Percentiles rank a stretch among this genome's conserved stretches.
Evolutionary conservation across 2,113 vertebrate genomes (phyloP).

Genomic region (Cyanocitta stelleri): DNA sequence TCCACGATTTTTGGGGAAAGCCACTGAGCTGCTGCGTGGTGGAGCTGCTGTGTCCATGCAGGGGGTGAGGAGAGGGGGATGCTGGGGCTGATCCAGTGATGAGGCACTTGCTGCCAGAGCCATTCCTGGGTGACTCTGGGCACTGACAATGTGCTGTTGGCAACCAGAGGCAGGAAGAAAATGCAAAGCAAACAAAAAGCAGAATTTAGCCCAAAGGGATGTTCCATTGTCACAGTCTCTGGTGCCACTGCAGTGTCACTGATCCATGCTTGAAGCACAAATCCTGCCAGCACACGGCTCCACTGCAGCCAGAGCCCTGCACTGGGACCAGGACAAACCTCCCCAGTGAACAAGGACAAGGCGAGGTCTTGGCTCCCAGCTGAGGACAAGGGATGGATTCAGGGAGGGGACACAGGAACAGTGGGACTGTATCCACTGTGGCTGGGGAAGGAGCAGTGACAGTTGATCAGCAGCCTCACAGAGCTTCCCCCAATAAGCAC

Average conservation of each 20-base stretch:
- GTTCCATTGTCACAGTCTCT: fast-evolving
- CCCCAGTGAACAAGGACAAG: background rate
- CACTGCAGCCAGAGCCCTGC: background rate
- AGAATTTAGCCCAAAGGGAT: background rate
- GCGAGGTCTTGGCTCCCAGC: background rate
- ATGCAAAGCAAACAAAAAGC: background rate
- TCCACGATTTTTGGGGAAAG: background rate
- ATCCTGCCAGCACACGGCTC: background rate
- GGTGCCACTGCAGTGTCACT: background rate
- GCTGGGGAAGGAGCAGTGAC: background rate
- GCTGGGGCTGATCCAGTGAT: background rate
- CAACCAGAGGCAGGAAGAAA: background rate
- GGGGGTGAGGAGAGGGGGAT: background rate
- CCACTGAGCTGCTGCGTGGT: background rate
- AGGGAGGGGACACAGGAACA: background rate
- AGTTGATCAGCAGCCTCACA: background rate
- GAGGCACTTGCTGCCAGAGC: background rate
- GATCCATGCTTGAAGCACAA: background rate
- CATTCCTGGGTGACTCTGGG: background rate
- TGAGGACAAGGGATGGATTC: background rate
- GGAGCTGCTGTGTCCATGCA: background rate
- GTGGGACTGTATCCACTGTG: fast-evolving
- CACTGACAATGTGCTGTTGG: background rate
- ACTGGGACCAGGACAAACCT: background rate
- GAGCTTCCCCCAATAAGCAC: background rate